Evolutionary conservation across 2,797 vertebrate genomes (phyloP).

Genomic region (Tenualosa ilisha): DNA sequence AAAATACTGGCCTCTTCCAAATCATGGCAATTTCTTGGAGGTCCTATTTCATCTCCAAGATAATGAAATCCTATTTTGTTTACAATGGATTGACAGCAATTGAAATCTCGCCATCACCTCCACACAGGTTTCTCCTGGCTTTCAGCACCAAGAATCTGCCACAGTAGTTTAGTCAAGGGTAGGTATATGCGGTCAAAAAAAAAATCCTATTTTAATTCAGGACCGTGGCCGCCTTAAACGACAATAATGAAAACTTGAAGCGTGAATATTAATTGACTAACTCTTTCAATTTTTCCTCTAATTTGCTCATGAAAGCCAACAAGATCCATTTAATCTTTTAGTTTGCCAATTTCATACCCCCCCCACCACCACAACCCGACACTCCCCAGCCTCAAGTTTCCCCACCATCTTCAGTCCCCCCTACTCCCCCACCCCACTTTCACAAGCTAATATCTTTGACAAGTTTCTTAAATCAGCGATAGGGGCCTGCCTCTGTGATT

Average conservation of each 20-base stretch:
- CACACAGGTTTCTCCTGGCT: slow-evolving; percentile 52
- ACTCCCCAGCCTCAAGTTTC: neutral
- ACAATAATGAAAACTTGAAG: slow-evolving; percentile 60
- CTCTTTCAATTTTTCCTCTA: slow-evolving; percentile 57
- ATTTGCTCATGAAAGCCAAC: slow-evolving; percentile 57
- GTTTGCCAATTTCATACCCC: slow-evolving; percentile 52
- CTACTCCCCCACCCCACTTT: slow-evolving; percentile 40
- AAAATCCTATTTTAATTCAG: slow-evolving; percentile 62
- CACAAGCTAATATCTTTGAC: slow-evolving; percentile 61
- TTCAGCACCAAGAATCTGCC: slow-evolving; percentile 56
- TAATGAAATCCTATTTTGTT: slow-evolving; percentile 42
- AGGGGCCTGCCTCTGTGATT: slow-evolving; percentile 58
- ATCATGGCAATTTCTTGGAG: slow-evolving; percentile 33
- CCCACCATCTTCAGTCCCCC: neutral
- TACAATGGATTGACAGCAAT: slow-evolving; percentile 53
- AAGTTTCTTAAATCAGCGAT: slow-evolving; percentile 60
- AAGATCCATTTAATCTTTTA: slow-evolving; percentile 61
- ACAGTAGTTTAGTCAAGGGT: slow-evolving; percentile 58
- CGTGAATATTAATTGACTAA: slow-evolving; percentile 67
- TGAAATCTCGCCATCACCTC: slow-evolving; percentile 57
- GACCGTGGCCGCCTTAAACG: slow-evolving; percentile 53
- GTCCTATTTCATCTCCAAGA: slow-evolving; percentile 35
- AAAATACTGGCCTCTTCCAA: slow-evolving; percentile 25
- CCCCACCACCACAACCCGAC: neutral
- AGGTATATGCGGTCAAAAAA: slow-evolving; percentile 48